Conservation (phyloP, 2,888 invertebrate genomes). For the Lochmaea capreae region DNA sequence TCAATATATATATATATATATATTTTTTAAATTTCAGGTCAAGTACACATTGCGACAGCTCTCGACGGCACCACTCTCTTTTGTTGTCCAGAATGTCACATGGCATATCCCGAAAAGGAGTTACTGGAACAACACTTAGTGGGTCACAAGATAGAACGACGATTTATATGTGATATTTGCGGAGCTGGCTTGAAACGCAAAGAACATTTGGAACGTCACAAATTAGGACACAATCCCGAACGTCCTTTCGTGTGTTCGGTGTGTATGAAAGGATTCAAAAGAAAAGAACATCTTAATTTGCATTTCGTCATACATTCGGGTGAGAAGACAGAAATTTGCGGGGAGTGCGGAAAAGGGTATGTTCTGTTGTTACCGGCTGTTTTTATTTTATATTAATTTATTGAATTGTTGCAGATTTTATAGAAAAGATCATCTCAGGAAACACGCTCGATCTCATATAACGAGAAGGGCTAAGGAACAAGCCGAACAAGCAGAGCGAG, state of each 20-base stretch:
- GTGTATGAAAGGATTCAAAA: slow-evolving; percentile 83
- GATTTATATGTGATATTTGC: slow-evolving; percentile 82
- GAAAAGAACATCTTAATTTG: slow-evolving; percentile 84
- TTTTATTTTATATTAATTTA: background rate
- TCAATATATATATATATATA: too few species aligned
- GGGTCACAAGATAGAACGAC: slow-evolving; percentile 83
- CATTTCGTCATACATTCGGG: slow-evolving; percentile 89
- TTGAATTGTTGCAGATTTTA: slow-evolving; percentile 71
- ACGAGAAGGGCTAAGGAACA: slow-evolving; percentile 81
- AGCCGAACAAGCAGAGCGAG: slow-evolving; percentile 60
- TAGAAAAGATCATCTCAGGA: slow-evolving; percentile 83
- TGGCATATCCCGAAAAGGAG: slow-evolving; percentile 85
- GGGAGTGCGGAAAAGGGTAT: slow-evolving; percentile 75
- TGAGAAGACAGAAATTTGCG: slow-evolving; percentile 83
- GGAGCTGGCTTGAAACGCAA: slow-evolving; percentile 83
- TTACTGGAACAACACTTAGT: slow-evolving; percentile 81
- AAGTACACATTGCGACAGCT: slow-evolving; percentile 80
- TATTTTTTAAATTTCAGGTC: slow-evolving; percentile 69
- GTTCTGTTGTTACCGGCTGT: background rate
- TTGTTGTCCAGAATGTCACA: slow-evolving; percentile 85
- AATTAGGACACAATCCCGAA: slow-evolving; percentile 84
- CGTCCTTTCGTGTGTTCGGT: slow-evolving; percentile 82
- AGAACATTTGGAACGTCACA: slow-evolving; percentile 82
- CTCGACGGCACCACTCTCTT: slow-evolving; percentile 80
- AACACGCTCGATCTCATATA: slow-evolving; percentile 82